These are phyloP conservation scores for Synanthedon formicaeformis DNA, from an alignment of 2,888 invertebrate species.

Conservation along the genomic window DNA sequence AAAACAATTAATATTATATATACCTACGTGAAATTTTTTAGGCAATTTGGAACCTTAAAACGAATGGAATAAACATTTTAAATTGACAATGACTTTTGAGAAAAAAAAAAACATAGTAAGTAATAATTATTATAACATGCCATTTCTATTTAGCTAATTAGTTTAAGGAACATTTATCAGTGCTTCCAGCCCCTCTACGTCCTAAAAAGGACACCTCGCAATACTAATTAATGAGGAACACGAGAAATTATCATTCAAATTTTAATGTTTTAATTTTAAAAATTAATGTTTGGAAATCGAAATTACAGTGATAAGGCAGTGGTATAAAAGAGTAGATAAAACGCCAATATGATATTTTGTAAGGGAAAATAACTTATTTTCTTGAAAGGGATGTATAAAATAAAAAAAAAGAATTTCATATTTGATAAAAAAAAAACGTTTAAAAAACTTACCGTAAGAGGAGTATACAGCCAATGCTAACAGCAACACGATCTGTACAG, in stretches of 20 bases:
- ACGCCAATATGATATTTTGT: background rate
- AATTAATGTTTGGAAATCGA: background rate
- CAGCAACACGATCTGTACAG: slow-evolving; percentile 36
- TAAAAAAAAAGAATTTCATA: background rate
- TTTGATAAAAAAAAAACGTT: background rate
- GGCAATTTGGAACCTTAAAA: no score
- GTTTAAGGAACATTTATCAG: no score
- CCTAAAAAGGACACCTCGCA: background rate
- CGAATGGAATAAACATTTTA: no score
- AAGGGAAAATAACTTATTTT: no score
- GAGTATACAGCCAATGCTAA: slow-evolving; percentile 49
- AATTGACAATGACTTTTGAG: no score
- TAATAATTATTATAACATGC: no score
- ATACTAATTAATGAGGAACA: background rate
- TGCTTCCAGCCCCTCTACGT: background rate
- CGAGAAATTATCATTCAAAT: background rate
- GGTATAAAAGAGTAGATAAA: background rate
- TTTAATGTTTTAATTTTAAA: background rate
- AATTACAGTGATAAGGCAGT: background rate
- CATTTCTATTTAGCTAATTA: no score
- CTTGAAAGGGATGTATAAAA: background rate
- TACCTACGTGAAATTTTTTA: no score
- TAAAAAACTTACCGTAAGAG: slow-evolving; percentile 47
- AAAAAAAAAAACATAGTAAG: no score
- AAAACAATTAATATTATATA: no score